phyloP scores from a whole-genome alignment of 2,888 invertebrate species.

The Sesia bembeciformis region DNA sequence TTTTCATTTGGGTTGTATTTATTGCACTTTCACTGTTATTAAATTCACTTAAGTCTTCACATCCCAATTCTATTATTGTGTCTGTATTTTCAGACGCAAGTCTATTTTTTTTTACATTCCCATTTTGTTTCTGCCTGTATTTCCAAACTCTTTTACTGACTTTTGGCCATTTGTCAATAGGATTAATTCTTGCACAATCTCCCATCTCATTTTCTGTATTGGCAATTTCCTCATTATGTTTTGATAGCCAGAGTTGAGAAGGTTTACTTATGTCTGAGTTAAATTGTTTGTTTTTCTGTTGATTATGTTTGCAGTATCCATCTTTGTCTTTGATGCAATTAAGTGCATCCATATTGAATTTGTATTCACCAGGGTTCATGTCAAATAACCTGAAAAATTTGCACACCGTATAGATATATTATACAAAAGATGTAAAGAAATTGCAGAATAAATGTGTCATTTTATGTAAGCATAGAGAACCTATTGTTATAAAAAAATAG shows the following conservation, averaged over 20 bases:
- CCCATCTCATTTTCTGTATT: constrained; percentile 29
- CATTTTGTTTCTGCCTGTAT: constrained; percentile 29
- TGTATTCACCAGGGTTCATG: constrained; percentile 53
- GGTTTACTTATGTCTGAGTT: constrained; percentile 17
- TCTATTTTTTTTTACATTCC: constrained; percentile 42
- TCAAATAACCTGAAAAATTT: constrained; percentile 49
- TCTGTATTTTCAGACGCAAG: constrained; percentile 33
- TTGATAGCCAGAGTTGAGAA: constrained; percentile 19
- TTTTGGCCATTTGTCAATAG: constrained; percentile 49
- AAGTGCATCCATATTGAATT: constrained; percentile 49
- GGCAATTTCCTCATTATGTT: constrained; percentile 23
- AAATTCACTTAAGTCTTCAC: constrained; percentile 15
- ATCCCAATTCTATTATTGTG: constrained; percentile 32
- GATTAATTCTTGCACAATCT: constrained; percentile 48
- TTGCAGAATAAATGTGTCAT: no score
- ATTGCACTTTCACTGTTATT: constrained; percentile 10
- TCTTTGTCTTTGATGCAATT: constrained; percentile 53
- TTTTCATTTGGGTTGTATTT: constrained; percentile 1
- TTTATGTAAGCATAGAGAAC: no score
- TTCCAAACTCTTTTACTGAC: constrained; percentile 47
- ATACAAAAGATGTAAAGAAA: no score
- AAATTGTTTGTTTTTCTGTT: constrained; percentile 17
- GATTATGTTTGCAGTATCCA: constrained; percentile 52
- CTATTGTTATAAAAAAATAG: no score
- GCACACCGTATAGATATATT: neutral